Evolutionary conservation across 1,140 invertebrate genomes (phyloP).

Genomic region (Magallana angulata): DNA sequence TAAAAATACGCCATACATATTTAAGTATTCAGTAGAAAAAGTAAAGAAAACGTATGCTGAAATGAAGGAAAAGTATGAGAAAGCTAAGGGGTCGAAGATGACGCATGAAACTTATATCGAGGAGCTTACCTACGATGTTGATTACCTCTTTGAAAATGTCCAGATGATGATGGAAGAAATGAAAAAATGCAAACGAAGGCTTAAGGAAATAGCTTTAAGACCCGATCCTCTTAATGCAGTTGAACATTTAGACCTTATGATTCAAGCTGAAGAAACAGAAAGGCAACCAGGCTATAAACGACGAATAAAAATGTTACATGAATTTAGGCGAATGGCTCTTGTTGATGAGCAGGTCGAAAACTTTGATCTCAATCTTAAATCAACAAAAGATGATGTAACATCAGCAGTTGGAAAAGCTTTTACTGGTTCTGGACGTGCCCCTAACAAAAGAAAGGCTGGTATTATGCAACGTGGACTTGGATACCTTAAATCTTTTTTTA

Average conservation of each 20-base stretch:
- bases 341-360: not conserved
- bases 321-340: not conserved
- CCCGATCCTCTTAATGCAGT: slow-evolving; percentile 16
- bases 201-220: slow-evolving; percentile 34
- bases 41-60: slow-evolving; percentile 22
- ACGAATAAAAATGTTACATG: slow-evolving; percentile 1
- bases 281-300: not conserved
- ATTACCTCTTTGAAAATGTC: no score
- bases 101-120: slow-evolving; percentile 40
- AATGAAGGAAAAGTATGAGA: slow-evolving; percentile 29
- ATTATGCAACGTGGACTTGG: no score
- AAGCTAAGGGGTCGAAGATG: not conserved
- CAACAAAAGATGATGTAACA: no score
- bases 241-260: slow-evolving; percentile 41
- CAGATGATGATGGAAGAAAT: not conserved
- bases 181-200: slow-evolving; percentile 11
- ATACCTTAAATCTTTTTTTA: no score
- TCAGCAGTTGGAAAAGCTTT: no score
- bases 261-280: slow-evolving; percentile 21
- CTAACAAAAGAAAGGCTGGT: no score
- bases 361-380: not conserved
- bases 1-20: slow-evolving; percentile 29
- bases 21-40: not conserved
- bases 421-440: no score
- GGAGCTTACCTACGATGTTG: not conserved